Evolutionary conservation across 2,888 invertebrate species (phyloP).

Genomic region (Aporophyla lueneburgensis): DNA sequence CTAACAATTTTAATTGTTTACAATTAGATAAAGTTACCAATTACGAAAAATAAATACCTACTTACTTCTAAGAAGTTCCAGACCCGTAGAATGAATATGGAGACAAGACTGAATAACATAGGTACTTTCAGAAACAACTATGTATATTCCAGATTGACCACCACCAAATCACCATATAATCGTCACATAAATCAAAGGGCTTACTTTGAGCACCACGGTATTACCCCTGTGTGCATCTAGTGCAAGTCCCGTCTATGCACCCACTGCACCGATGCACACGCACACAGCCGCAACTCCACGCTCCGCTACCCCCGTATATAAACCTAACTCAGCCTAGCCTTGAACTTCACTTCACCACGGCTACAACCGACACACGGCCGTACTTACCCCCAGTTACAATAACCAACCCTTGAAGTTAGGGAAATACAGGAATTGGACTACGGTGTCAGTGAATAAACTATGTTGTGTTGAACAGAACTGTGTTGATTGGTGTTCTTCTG

Average conservation of each 20-base stretch:
- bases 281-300: conserved; percentile 79
- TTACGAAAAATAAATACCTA: not conserved
- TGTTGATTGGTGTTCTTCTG: conserved; percentile 77
- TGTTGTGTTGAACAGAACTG: conserved; percentile 75
- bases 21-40: not conserved
- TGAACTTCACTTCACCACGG: conserved; percentile 89
- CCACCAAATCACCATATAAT: conserved; percentile 18
- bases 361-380: conserved; percentile 69
- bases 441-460: conserved; percentile 72
- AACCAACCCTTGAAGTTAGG: conserved; percentile 54
- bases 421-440: conserved; percentile 63
- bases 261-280: conserved; percentile 72
- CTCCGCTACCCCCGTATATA: conserved; percentile 89
- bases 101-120: not conserved
- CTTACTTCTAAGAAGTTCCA: too few species aligned
- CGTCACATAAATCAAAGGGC: conserved; percentile 29
- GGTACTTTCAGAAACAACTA: conserved; percentile 14
- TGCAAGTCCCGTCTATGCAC: conserved; percentile 58
- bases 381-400: conserved; percentile 51
- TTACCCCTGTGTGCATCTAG: conserved; percentile 75
- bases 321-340: conserved; percentile 84
- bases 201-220: conserved; percentile 50
- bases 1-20: not conserved
- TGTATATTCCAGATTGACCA: not conserved
- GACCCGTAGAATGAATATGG: not conserved